Evolutionary conservation across 2,888 invertebrate species (phyloP).

Genomic region (Nasonia oneida): DNA sequence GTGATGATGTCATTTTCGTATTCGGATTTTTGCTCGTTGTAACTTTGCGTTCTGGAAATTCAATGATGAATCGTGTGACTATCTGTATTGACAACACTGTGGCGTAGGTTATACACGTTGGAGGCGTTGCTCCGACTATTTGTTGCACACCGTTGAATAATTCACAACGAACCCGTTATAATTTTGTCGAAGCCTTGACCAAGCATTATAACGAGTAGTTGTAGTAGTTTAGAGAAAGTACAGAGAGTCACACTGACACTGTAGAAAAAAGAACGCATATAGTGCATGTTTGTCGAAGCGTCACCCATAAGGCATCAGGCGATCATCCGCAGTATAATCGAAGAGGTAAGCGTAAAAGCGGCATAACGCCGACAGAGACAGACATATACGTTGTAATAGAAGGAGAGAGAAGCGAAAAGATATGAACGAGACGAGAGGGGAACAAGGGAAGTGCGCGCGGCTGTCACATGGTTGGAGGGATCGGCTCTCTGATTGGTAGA

Average conservation of each 20-base stretch:
- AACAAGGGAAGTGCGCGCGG: conserved; percentile 1
- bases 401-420: not conserved
- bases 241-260: not conserved
- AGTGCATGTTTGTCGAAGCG: not conserved
- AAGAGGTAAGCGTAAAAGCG: not conserved
- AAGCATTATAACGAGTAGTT: not conserved
- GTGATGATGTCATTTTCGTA: conserved; percentile 1
- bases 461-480: conserved; percentile 14
- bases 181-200: not conserved
- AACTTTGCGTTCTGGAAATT: not conserved
- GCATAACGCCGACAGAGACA: not conserved
- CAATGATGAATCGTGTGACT: not conserved
- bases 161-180: not conserved
- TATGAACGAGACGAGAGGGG: not conserved
- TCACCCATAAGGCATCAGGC: not conserved
- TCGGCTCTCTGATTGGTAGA: conserved; percentile 3
- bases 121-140: not conserved
- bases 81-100: not conserved
- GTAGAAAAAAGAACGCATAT: not conserved
- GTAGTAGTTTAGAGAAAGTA: not conserved
- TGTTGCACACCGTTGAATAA: not conserved
- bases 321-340: not conserved
- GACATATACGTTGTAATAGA: not conserved
- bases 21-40: not conserved
- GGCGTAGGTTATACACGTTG: not conserved